Base-by-base conservation (phyloP, 2,113 vertebrate genomes). In the Nansenia antarctica region DNA sequence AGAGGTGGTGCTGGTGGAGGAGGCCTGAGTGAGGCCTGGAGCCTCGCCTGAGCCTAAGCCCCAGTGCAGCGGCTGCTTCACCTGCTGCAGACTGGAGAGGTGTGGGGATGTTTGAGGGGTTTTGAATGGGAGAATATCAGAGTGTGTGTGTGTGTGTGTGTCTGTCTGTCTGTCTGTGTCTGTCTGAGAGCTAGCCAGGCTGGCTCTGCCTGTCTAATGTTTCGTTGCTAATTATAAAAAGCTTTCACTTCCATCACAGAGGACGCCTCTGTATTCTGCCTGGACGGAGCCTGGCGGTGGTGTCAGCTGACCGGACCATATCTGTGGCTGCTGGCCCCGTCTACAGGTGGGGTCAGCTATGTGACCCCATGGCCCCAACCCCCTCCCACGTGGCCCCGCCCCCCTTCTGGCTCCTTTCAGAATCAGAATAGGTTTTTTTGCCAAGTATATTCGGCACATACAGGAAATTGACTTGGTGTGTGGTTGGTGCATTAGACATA, bases 141-240 rank as follows among this genome's bases (percentile, higher is more conserved):
- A 35, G 26, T 55, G 15, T 66, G 37, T 52, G 3, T 52, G 22
- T 58, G 34, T 67, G 32, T 67, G 12, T 26, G 22, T 11, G 34
- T 57, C 31, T 3, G 5, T 45, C 42, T n/a, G 14, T 47, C 14
- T 52, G 22, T 58, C 26, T 67, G 29, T 65, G 12, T 31, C 20
- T n/a, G 42, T 62, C 29, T 3, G 1, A 26, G 14, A 5, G 26
- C 15, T 11, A 58, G 57, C 35, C 1, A 7, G 26, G 32, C 29
- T 68, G 27, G 8, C 32, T 57, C 52, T 37, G 22, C 54, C 32
- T 61, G 15, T 26, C 61, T 27, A 30, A 12, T 47, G 52, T 59
- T 70, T 73, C n/a, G 9, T 67, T 7, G 18, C 73, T 69, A 37
- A 45, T 68, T 68, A 59, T 65, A 53, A 37, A 69, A 80, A 64